phyloP scores from a whole-genome alignment of 2,888 invertebrate genomes.

The Thereva nobilitata region DNA sequence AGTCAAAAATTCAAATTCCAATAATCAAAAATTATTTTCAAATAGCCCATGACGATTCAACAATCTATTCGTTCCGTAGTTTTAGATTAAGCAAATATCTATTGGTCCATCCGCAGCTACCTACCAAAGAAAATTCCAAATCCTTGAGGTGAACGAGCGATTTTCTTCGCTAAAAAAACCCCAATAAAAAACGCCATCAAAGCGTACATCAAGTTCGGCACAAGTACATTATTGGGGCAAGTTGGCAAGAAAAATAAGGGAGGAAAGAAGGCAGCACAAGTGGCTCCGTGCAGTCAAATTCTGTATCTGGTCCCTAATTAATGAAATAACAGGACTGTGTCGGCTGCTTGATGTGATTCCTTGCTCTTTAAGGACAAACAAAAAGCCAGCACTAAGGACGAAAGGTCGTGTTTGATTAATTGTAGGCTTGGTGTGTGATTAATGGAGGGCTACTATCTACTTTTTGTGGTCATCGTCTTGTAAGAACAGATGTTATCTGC shows the following conservation, averaged over 20 bases:
- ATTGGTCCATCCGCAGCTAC: too few relatives aligned
- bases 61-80: too few relatives aligned
- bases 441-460: slow-evolving; percentile 28
- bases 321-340: slow-evolving; percentile 32
- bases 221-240: background rate
- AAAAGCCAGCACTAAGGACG: slow-evolving; percentile 31
- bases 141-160: too few relatives aligned
- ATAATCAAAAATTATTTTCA: too few relatives aligned
- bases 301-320: slow-evolving; percentile 33
- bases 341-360: slow-evolving; percentile 14
- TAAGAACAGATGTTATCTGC: slow-evolving; percentile 33
- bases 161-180: too few relatives aligned
- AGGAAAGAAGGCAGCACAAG: background rate
- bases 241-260: background rate
- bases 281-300: slow-evolving; percentile 27
- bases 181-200: too few relatives aligned
- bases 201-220: too few relatives aligned
- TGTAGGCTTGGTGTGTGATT: slow-evolving; percentile 34
- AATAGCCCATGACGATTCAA: too few relatives aligned
- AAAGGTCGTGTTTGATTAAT: slow-evolving; percentile 35
- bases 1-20: too few relatives aligned
- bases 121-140: too few relatives aligned
- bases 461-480: slow-evolving; percentile 28
- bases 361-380: slow-evolving; percentile 28
- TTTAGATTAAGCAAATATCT: too few relatives aligned